Evolutionary conservation across 2,113 vertebrate genomes (phyloP), one percentile per base, ranked within the genome.

Genomic region (Boulengeromyrus knoepffleri): DNA sequence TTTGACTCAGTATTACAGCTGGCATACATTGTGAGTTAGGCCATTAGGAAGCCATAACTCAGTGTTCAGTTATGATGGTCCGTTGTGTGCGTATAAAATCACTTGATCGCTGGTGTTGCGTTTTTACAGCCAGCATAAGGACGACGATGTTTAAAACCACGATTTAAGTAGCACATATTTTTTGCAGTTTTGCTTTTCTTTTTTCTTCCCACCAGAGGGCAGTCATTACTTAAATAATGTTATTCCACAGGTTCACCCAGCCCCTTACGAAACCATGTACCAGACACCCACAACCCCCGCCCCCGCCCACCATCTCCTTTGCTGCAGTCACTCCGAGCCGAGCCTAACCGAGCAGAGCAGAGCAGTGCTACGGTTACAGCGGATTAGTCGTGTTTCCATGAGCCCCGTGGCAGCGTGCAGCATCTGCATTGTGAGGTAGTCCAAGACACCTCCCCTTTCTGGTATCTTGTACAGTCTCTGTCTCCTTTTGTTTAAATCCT

Each of bases 141-240:
- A 84, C 31, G 39, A 84, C 80, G 80, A 10, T 8, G 24, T 83
- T 83, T 21, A 17, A 83, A 83, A 24, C 9, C 5, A 24, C 1
- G 2, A n/a, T 85, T 85, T 85, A 46, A 47, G 13, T 24, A 46
- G 39, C 83, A 3, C 19, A 21, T 47, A 46, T 15, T n/a, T n/a
- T 85, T 52, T 95, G 95, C 92, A 94, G 94, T 94, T 77, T 94
- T 95, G 89, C 19, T 5, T 31, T 42, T 74, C 5, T 1, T 13
- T 9, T 27, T 24, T 46, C 24, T 17, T 27, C 3, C 89, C 89
- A 91, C 52, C 89, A 92, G 91, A 85, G 53, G 90, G 53, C 89
- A 74, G n/a, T 49, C 42, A 46, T 49, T 53, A 36, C 45, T 66
- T 46, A 83, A 84, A 84, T 10, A 19, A 80, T 19, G 80, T 56